Evolutionary conservation across 64 coral and sea anemone genomes (phyloP).

Genomic region (Stylophora pistillata): DNA sequence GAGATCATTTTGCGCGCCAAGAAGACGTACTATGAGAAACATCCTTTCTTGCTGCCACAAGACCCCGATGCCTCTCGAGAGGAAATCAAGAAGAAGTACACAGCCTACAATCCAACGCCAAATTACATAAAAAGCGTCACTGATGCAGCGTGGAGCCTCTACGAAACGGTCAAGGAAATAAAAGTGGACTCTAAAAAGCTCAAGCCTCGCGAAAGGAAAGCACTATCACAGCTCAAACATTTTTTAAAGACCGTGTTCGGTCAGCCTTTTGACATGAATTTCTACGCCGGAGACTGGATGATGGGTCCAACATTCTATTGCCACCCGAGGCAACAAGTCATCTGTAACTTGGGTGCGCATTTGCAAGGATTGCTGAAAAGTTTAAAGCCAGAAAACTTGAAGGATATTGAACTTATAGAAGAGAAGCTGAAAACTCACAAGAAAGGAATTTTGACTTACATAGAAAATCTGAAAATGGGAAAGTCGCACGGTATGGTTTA

Average conservation of each 20-base stretch:
- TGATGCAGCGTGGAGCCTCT: constrained; percentile 45
- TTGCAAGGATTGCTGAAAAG: constrained; percentile 33
- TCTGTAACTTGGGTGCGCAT: constrained; percentile 65
- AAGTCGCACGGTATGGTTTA: constrained; percentile 56
- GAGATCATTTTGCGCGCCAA: neutral
- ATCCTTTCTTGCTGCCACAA: constrained; percentile 20
- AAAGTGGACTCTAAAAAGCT: constrained; percentile 55
- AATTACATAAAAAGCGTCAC: constrained; percentile 57
- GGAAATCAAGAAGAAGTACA: constrained; percentile 51
- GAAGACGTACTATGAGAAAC: constrained; percentile 31
- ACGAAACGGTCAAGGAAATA: constrained; percentile 49
- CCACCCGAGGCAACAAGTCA: constrained; percentile 21
- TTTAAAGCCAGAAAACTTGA: constrained; percentile 57
- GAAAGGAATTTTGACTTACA: constrained; percentile 52
- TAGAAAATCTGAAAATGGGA: constrained; percentile 61
- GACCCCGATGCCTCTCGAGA: constrained; percentile 38
- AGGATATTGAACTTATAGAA: constrained; percentile 52
- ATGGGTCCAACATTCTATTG: constrained; percentile 81
- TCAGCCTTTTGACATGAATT: constrained; percentile 68
- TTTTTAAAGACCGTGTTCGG: constrained; percentile 83
- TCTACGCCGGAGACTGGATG: constrained; percentile 81
- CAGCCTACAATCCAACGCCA: constrained; percentile 61
- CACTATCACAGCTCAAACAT: constrained; percentile 71
- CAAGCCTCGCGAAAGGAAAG: constrained; percentile 79
- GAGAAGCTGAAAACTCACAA: constrained; percentile 56